Percentiles rank a stretch among this genome's conserved stretches.
Evolutionary conservation across 1,140 invertebrate species (phyloP).

Genomic region (Sesamia nonagrioides): DNA sequence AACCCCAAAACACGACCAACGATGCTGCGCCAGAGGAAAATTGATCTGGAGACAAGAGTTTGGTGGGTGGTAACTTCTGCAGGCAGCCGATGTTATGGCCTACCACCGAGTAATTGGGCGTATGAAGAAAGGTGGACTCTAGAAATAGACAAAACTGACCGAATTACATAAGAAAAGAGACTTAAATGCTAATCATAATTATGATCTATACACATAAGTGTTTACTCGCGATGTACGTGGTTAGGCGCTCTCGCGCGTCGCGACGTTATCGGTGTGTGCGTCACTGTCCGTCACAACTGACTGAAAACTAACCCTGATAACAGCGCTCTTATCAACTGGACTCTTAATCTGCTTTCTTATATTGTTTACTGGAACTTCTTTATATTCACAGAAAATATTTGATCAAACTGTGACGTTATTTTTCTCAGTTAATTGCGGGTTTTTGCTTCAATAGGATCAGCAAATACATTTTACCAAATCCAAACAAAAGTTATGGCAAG

Average conservation of each 20-base stretch:
- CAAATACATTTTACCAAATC: too few relatives aligned
- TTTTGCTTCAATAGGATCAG: background rate
- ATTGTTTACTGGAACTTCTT: constrained; percentile 28
- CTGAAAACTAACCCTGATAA: constrained; percentile 33
- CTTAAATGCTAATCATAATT: background rate
- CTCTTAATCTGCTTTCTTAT: constrained; percentile 37
- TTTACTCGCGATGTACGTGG: background rate
- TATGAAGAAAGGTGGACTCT: too few relatives aligned
- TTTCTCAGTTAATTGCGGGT: background rate
- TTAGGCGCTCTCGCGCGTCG: background rate
- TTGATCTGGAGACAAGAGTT: too few relatives aligned
- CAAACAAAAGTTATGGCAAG: too few relatives aligned
- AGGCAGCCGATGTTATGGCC: too few relatives aligned
- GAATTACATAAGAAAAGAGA: too few relatives aligned
- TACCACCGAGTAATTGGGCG: too few relatives aligned
- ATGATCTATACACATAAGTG: too few relatives aligned
- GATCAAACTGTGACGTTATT: background rate
- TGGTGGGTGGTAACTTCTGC: too few relatives aligned
- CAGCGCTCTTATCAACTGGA: constrained; percentile 26
- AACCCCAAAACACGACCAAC: too few relatives aligned
- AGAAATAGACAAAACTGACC: too few relatives aligned
- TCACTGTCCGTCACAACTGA: constrained; percentile 23
- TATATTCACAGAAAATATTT: background rate
- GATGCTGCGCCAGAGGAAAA: too few relatives aligned
- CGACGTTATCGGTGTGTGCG: constrained; percentile 28